These are phyloP conservation scores for Drosophila willistoni DNA, from an alignment of 1,140 invertebrate species.

Conservation along the genomic window DNA sequence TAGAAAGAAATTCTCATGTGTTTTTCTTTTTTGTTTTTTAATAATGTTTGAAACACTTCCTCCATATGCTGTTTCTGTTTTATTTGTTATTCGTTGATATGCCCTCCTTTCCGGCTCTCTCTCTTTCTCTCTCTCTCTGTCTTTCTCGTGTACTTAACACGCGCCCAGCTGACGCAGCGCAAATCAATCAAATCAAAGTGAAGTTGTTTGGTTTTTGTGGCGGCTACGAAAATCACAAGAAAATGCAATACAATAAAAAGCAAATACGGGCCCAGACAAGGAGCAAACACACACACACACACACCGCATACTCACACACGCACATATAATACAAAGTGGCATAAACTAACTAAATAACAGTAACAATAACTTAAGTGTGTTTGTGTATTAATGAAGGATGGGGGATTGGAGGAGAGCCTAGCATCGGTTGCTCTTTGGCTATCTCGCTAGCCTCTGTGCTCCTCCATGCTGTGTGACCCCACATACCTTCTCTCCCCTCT, in stretches of 20 bases:
- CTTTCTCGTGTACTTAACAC: not conserved
- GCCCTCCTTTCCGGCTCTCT: not conserved
- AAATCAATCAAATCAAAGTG: constrained; percentile 81
- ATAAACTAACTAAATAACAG: constrained; percentile 82
- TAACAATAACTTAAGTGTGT: constrained; percentile 81
- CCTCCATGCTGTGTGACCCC: no score
- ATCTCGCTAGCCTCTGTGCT: constrained; percentile 15
- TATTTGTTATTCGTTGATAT: not conserved
- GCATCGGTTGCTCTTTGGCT: constrained; percentile 41
- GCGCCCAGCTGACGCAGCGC: constrained; percentile 74
- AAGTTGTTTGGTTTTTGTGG: constrained; percentile 57
- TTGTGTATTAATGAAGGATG: constrained; percentile 65
- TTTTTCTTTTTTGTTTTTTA: not conserved
- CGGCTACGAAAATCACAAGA: constrained; percentile 61
- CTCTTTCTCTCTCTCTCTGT: no score
- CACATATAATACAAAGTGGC: constrained; percentile 74
- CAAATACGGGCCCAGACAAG: constrained; percentile 73
- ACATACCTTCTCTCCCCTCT: not conserved
- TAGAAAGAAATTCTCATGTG: not conserved
- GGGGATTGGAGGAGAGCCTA: not conserved
- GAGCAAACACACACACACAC: constrained; percentile 35
- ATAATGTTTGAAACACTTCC: constrained; percentile 14
- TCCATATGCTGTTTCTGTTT: constrained; percentile 1
- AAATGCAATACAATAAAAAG: constrained; percentile 76
- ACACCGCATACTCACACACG: constrained; percentile 21